phyloP scores from a whole-genome alignment of 2,888 invertebrate species.

The Perithous albicinctus region DNA sequence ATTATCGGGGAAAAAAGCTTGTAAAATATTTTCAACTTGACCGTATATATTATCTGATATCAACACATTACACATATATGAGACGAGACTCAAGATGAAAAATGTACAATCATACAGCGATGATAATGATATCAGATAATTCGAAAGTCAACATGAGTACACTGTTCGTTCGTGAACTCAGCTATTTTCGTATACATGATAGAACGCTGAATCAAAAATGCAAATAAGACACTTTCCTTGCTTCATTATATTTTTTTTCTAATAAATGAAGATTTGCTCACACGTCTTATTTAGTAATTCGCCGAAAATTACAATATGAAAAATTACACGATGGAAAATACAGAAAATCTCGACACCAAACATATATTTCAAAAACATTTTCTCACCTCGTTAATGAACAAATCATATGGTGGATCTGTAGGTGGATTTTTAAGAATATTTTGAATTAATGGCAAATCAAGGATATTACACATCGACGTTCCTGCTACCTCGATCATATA shows the following conservation, averaged over 20 bases:
- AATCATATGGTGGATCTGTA: slow-evolving; percentile 72
- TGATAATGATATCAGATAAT: not conserved
- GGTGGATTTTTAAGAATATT: slow-evolving; percentile 71
- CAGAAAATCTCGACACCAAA: not conserved
- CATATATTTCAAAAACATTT: not conserved
- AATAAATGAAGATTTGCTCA: too few relatives aligned
- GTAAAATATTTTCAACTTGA: too few relatives aligned
- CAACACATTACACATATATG: too few relatives aligned
- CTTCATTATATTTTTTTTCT: too few relatives aligned
- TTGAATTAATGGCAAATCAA: slow-evolving; percentile 60
- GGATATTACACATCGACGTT: slow-evolving; percentile 29
- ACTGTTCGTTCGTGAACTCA: not conserved
- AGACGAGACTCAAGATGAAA: not conserved
- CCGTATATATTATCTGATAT: too few relatives aligned
- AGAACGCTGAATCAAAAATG: too few relatives aligned
- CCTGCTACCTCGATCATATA: slow-evolving; percentile 53
- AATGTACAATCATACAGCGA: not conserved
- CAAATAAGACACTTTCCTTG: too few relatives aligned
- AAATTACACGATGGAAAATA: not conserved
- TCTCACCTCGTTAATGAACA: slow-evolving; percentile 73
- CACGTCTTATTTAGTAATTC: too few relatives aligned
- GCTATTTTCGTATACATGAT: not conserved
- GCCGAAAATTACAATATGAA: too few relatives aligned
- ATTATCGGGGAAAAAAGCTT: too few relatives aligned
- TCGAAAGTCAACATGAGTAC: too few relatives aligned